Conservation (phyloP, 1,140 invertebrate genomes). For the Drosophila trapezifrons region DNA sequence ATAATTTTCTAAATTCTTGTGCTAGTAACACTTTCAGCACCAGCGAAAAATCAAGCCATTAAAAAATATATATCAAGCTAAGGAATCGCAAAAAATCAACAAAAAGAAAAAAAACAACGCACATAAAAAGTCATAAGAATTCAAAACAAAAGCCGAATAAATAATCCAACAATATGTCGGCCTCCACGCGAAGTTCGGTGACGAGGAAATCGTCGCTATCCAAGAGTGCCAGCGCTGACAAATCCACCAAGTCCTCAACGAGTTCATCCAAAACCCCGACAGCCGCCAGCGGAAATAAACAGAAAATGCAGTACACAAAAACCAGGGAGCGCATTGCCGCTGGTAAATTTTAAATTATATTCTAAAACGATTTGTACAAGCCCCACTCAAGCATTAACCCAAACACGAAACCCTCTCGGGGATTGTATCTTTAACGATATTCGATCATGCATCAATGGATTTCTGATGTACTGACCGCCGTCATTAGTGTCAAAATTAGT, state of each 20-base stretch:
- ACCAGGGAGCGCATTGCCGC: constrained; percentile 78
- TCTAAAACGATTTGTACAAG: neutral
- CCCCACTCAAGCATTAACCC: constrained; percentile 18
- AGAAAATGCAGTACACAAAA: constrained; percentile 80
- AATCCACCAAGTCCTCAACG: constrained; percentile 60
- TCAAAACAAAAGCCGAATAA: constrained; percentile 54
- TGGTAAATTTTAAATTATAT: constrained; percentile 74
- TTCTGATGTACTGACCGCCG: constrained; percentile 12
- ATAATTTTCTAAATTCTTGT: constrained; percentile 68
- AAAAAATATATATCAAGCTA: constrained; percentile 63
- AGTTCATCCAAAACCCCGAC: constrained; percentile 47
- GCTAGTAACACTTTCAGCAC: constrained; percentile 71
- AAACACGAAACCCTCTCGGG: constrained; percentile 4
- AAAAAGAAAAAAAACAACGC: constrained; percentile 14
- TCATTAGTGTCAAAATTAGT: constrained; percentile 35
- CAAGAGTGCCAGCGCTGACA: constrained; percentile 62
- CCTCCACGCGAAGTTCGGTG: constrained; percentile 78
- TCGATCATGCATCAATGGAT: constrained; percentile 36
- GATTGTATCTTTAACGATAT: constrained; percentile 29
- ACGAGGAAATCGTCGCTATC: constrained; percentile 74
- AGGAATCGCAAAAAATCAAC: constrained; percentile 33
- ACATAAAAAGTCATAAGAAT: constrained; percentile 41
- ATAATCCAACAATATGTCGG: constrained; percentile 77
- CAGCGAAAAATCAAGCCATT: constrained; percentile 64
- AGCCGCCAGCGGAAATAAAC: constrained; percentile 64